phyloP scores from a whole-genome alignment of 2,888 invertebrate species.

The Lampropteryx suffumata region DNA sequence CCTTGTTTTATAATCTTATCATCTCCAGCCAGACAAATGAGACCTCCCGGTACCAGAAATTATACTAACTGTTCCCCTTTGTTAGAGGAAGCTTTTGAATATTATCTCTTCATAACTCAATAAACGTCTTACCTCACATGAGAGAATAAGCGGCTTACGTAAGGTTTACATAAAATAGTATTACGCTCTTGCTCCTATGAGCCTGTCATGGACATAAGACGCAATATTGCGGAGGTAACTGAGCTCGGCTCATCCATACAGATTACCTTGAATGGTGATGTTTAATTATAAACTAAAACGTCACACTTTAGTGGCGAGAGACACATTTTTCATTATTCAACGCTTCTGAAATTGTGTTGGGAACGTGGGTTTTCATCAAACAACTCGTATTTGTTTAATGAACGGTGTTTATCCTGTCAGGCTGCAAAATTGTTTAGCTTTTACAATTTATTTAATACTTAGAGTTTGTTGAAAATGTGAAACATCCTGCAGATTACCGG shows the following conservation, averaged over 20 bases:
- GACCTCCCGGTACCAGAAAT: not conserved
- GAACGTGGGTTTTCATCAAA: constrained; percentile 11
- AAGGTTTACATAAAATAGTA: not conserved
- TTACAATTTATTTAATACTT: not conserved
- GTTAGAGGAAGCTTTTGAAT: constrained; percentile 4
- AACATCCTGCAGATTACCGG: no score
- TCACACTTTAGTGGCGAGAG: not conserved
- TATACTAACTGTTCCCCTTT: not conserved
- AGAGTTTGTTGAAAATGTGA: no score
- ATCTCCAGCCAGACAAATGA: not conserved
- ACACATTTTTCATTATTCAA: constrained; percentile 18
- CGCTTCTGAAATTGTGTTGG: constrained; percentile 15
- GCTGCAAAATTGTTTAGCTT: not conserved
- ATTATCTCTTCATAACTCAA: not conserved
- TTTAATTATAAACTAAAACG: constrained; percentile 4
- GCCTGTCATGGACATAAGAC: constrained; percentile 11
- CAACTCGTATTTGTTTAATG: constrained; percentile 8
- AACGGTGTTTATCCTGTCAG: constrained; percentile 1
- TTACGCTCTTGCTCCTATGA: constrained; percentile 1
- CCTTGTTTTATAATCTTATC: constrained; percentile 3
- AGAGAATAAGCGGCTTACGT: constrained; percentile 7
- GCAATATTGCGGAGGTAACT: not conserved
- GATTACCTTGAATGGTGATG: constrained; percentile 12
- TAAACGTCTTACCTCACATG: not conserved
- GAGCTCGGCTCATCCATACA: constrained; percentile 4